Evolutionary conservation across 2,888 invertebrate genomes (phyloP), one percentile per base, ranked within the genome.

Genomic region (Crossocerus cetratus): DNA sequence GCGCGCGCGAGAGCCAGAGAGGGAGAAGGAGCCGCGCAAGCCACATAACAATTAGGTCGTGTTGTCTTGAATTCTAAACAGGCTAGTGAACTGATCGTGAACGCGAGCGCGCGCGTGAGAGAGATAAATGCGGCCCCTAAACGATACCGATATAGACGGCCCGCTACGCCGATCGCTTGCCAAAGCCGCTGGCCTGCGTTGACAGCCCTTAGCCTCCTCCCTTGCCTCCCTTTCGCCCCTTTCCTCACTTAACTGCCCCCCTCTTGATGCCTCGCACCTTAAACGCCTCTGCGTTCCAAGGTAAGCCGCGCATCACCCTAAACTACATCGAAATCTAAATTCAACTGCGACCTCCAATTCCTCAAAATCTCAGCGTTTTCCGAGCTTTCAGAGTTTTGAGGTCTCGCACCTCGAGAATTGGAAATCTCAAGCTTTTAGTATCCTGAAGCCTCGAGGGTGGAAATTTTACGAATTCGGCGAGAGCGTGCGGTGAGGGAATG

Each of bases 41-140:
- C 86, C 87, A 86, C 87, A 86, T 88, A 88, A 89, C 88, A 89
- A 89, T 89, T 89, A 89, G 88, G 88, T 89, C 88, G 89, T 84
- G 89, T 87, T 88, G 89, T 88, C 88, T 88, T 89, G 89, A 89
- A 89, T 89, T 88, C 89, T 89, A 89, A 89, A 83, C 87, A 89
- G 89, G 88, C 87, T 88, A 87, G 87, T 89, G 89, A 89, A 89
- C 88, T 85, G 87, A 88, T 87, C 86, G 84, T 86, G 83, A 82
- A 83, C 74, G 78, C 76, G 32, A 4, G 32, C 32, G 32, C 3
- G 32, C 32, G 32, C 32, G 32, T 2, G 32, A 68, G 70, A 55
- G 78, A 77, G 86, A 87, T 89, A 89, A 89, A 89, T 89, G 89
- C 82, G 87, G 87, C 84, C 32, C 86, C 86, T 89, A 87, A 89